These are phyloP conservation scores for Ophiothrix spiculata DNA, from an alignment of 35 echinoderm and acorn worm species.

Conservation along the genomic window DNA sequence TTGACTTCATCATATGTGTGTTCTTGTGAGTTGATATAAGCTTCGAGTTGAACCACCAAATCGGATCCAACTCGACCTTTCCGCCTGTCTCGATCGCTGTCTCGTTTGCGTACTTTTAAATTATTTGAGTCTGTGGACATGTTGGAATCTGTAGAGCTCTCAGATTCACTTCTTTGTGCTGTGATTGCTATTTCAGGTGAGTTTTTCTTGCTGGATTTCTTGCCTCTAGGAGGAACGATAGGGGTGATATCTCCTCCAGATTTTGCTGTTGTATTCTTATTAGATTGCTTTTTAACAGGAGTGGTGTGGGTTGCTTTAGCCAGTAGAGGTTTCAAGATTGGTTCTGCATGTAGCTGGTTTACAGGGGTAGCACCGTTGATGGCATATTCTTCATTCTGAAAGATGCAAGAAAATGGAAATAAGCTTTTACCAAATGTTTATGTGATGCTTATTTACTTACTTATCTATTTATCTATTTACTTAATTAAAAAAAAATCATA, in stretches of 20 bases:
- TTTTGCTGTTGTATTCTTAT: neutral
- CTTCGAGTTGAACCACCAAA: slow-evolving; percentile 46
- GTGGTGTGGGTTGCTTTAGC: neutral
- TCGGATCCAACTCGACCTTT: slow-evolving; percentile 44
- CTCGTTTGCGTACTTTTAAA: neutral
- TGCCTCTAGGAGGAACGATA: neutral
- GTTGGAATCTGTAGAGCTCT: neutral
- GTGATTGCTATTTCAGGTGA: neutral
- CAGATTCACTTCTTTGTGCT: neutral
- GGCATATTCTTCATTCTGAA: slow-evolving; percentile 44
- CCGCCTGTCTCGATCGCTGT: slow-evolving; percentile 8
- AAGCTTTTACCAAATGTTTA: too few species aligned
- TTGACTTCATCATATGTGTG: slow-evolving; percentile 16
- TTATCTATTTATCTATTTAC: too few species aligned
- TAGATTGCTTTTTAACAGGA: neutral
- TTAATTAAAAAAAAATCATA: too few species aligned
- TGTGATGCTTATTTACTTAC: too few species aligned
- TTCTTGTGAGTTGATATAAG: slow-evolving; percentile 33
- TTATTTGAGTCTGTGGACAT: neutral
- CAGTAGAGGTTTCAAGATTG: slow-evolving; percentile 1
- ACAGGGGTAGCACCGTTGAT: slow-evolving; percentile 30
- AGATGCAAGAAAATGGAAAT: too few species aligned
- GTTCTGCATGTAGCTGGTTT: slow-evolving; percentile 21
- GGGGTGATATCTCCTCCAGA: neutral
- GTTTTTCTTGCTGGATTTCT: neutral